Evolutionary conservation across 2,797 vertebrate genomes (phyloP), one percentile per base, ranked within the genome.

Genomic region (Enteromius anoplus): DNA sequence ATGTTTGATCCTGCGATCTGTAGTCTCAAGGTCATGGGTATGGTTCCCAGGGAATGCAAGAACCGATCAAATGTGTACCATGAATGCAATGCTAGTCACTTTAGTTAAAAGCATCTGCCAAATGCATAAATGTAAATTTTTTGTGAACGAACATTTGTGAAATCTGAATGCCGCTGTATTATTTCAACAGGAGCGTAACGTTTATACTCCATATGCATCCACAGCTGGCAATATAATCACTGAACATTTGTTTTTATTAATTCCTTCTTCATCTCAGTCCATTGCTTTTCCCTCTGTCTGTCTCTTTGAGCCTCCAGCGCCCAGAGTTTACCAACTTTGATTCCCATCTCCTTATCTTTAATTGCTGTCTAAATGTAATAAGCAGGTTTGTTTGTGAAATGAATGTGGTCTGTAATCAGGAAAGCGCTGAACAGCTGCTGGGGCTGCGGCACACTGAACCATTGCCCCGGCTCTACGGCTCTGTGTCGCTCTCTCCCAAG

Each of bases 311-410:
- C 77, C 92, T 91, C 82, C 5, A 89, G 88, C 85, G 86, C 78
- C 88, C 73, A 82, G 90, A 92, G 91, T 93, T 94, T 91, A 91
- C 89, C 89, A 86, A 93, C 89, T 94, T 85, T 80, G 92, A 90
- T 95, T 94, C 91, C 86, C 89, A 90, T 90, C 95, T 95, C 90
- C 85, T 90, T 90, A 91, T 84, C 86, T 91, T 90, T 93, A 93
- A 94, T 95, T 95, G 92, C 91, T 92, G 88, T 89, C 88, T 90
- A 94, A 95, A 95, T 93, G 89, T 93, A 95, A 94, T 93, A 92
- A 93, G 90, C 91, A 89, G 75, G 68, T 82, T 85, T 91, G 94
- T 94, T 92, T 93, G 93, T 93, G 93, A 93, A 93, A 92, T 85
- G 90, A 90, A 83, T 89, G 88, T 88, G 91, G 91, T 49, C 84